Base-by-base conservation (phyloP, 1,140 invertebrate genomes). In the Cylas formicarius region DNA sequence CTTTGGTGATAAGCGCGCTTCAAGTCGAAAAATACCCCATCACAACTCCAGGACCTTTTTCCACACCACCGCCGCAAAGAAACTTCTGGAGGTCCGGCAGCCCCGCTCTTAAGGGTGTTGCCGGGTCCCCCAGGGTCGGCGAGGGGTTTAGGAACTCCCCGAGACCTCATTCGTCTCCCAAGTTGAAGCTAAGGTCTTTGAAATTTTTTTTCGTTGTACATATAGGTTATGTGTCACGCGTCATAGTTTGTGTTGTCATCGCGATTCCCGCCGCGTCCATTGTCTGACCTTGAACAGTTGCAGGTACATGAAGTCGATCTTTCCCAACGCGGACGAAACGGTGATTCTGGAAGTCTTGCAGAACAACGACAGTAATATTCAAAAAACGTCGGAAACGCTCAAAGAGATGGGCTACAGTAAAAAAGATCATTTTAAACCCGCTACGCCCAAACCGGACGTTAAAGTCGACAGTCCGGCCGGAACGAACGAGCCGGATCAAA, bases 21-120 rank as follows among this genome's bases (percentile, higher is more conserved):
- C 86, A 93, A 75, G 87, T 92, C 38, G 89, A 92, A 66, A 91
- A 91, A 67, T 83, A 91, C 76, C 88, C 88, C 44, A 80, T 91
- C 45, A 84, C 81, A 29, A 88, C 85, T 34, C 86, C 86, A 18
- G 87, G 87, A 34, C 86, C 86, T 8, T 80, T 53, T 35, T 72
- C 77, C 14, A 78, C 80, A 52, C 80, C 80, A 2, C 80, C 80
- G 7, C 70, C 72, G 1, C 68, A 73, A 24, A 67, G 73, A 41
- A 72, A 74, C 31, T 67, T 71, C 43, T 71, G 69, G 29, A 60
- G 62, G 56, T 58, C 67, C 55, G 61, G 66, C 50, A 65, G 66
- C 50, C 58, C 63, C 44, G 53, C 56, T 46, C 54, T 52, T 28
- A 44, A 61, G 56, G 53, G 52, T 40, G 72, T 72, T 56, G 68